phyloP scores from a whole-genome alignment of 2,888 invertebrate genomes.

The Drosophila histrio region DNA sequence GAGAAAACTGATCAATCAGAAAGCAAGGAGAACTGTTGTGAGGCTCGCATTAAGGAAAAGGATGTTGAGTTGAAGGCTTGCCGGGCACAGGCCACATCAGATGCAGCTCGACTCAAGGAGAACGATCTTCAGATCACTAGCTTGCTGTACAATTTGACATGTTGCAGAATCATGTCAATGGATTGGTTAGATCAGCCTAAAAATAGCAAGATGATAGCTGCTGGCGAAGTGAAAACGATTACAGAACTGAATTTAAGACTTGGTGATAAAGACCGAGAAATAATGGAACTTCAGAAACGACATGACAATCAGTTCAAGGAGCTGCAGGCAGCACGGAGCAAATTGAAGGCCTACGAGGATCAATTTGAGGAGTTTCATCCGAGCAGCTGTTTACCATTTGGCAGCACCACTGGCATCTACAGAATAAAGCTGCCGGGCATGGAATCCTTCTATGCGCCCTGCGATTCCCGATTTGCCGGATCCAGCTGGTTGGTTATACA shows the following conservation, averaged over 20 bases:
- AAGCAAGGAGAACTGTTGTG: background rate
- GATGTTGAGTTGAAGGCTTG: background rate
- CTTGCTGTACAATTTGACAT: background rate
- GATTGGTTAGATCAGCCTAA: background rate
- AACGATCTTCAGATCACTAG: background rate
- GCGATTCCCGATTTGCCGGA: conserved; percentile 85
- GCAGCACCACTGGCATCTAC: background rate
- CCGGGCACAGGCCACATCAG: background rate
- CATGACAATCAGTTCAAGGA: background rate
- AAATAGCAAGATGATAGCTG: background rate
- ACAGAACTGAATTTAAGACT: background rate
- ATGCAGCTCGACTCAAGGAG: background rate
- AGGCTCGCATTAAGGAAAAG: background rate
- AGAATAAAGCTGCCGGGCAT: background rate
- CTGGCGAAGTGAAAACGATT: background rate
- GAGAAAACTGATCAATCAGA: background rate
- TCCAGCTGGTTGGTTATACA: conserved; percentile 90
- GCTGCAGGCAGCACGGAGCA: background rate
- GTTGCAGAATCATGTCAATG: background rate
- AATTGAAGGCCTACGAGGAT: background rate
- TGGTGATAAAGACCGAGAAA: background rate
- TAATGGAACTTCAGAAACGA: background rate
- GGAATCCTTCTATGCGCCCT: conserved; percentile 83
- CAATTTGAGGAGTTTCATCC: background rate
- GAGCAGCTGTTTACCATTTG: background rate